A percentile compares a stretch with the other conserved stretches of the same genome.
Evolutionary conservation across 2,888 invertebrate genomes (phyloP).

Genomic region (Ophioninae sp.): DNA sequence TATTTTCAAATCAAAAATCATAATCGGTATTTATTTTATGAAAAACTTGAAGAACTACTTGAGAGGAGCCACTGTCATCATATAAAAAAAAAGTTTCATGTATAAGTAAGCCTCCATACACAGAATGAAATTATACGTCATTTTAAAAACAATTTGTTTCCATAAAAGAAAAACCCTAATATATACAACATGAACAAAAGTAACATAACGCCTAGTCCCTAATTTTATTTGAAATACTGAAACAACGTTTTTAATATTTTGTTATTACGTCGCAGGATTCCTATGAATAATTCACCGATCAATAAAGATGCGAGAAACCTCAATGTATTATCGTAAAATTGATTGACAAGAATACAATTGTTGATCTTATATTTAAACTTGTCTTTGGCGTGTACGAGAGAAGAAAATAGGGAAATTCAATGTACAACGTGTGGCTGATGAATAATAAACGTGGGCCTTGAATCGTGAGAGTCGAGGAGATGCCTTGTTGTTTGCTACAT

Average conservation of each 20-base stretch:
- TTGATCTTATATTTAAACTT: conserved; percentile 18
- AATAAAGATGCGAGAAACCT: conserved; percentile 8
- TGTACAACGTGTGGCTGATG: background rate
- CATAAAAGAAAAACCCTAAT: too few species aligned
- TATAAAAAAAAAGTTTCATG: too few species aligned
- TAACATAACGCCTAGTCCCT: too few species aligned
- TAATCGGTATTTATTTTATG: too few species aligned
- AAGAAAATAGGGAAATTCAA: background rate
- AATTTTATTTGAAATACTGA: too few species aligned
- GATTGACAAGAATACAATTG: conserved; percentile 6
- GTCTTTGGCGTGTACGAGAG: background rate
- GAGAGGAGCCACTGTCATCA: too few species aligned
- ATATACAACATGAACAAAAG: too few species aligned
- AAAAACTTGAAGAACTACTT: too few species aligned
- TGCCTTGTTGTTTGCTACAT: conserved; percentile 25
- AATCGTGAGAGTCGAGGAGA: conserved; percentile 8
- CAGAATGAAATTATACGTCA: too few species aligned
- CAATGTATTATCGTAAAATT: conserved; percentile 10
- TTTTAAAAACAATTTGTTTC: too few species aligned
- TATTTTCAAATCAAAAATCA: too few species aligned
- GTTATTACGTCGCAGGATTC: background rate
- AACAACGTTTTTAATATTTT: background rate
- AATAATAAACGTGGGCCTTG: background rate
- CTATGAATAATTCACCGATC: background rate
- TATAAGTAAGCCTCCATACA: too few species aligned